Evolutionary conservation across 2,888 invertebrate species (phyloP).

Genomic region (Drosophila pseudotakahashii): DNA sequence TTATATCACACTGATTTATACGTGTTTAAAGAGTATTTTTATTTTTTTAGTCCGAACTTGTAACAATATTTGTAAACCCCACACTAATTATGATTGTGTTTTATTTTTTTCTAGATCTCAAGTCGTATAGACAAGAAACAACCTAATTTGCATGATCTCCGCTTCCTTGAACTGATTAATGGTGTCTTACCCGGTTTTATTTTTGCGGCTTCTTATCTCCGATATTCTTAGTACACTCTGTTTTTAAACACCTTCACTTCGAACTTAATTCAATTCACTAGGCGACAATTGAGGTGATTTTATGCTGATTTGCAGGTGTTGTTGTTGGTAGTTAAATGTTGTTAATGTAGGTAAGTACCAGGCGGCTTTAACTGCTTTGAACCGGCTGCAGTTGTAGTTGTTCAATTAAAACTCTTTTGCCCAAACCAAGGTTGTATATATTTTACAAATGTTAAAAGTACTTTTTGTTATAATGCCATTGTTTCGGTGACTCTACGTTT

Average conservation of each 20-base stretch:
- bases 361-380: constrained; percentile 63
- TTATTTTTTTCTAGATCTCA: background rate
- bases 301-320: constrained; percentile 25
- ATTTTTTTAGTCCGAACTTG: too few relatives aligned
- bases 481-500: constrained; percentile 5
- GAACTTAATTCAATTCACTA: constrained; percentile 1
- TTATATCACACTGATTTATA: too few relatives aligned
- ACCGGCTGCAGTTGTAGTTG: constrained; percentile 40
- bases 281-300: constrained; percentile 13
- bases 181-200: constrained; percentile 48
- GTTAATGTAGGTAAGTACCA: constrained; percentile 31
- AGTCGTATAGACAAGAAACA: background rate
- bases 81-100: background rate
- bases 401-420: constrained; percentile 40
- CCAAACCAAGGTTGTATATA: constrained; percentile 24
- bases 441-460: constrained; percentile 20
- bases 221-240: background rate
- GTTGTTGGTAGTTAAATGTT: constrained; percentile 6
- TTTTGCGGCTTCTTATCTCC: constrained; percentile 20
- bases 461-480: constrained; percentile 4
- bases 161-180: constrained; percentile 28
- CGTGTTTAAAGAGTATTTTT: too few relatives aligned
- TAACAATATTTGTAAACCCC: too few relatives aligned
- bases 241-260: constrained; percentile 6
- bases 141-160: constrained; percentile 20